Evolutionary conservation across 1,140 invertebrate species (phyloP).

Genomic region (Drosophila subobscura): DNA sequence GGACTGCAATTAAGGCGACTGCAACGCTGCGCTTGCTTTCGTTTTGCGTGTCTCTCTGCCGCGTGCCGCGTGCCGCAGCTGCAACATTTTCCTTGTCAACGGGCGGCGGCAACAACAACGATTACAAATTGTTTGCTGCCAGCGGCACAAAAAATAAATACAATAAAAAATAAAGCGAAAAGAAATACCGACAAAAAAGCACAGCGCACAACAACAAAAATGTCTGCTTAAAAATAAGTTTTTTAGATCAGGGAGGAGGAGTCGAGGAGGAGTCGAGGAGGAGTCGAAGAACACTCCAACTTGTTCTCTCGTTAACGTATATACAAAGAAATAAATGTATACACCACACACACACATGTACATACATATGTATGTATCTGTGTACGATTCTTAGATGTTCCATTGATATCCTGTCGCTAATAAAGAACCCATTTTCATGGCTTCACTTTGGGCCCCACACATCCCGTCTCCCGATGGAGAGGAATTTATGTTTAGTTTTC

Average conservation of each 20-base stretch:
- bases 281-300: constrained; percentile 15
- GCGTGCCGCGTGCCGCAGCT: constrained; percentile 54
- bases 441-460: constrained; percentile 51
- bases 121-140: constrained; percentile 73
- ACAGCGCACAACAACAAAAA: constrained; percentile 3
- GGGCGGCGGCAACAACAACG: constrained; percentile 40
- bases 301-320: constrained; percentile 65
- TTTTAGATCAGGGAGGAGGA: constrained; percentile 3
- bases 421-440: constrained; percentile 73
- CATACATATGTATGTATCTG: constrained; percentile 11
- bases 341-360: constrained; percentile 4
- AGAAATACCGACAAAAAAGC: constrained; percentile 11
- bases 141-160: constrained; percentile 67
- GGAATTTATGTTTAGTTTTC: constrained; percentile 73
- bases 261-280: neutral
- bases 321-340: constrained; percentile 5
- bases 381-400: constrained; percentile 12
- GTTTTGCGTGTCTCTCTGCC: constrained; percentile 31
- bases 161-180: constrained; percentile 19
- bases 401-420: constrained; percentile 63
- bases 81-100: constrained; percentile 77
- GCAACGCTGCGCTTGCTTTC: constrained; percentile 19
- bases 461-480: constrained; percentile 10
- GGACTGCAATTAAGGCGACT: constrained; percentile 58
- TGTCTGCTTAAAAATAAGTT: constrained; percentile 65